These are phyloP conservation scores for Coilia nasus DNA, from an alignment of 2,797 vertebrate species.

Conservation along the genomic window DNA sequence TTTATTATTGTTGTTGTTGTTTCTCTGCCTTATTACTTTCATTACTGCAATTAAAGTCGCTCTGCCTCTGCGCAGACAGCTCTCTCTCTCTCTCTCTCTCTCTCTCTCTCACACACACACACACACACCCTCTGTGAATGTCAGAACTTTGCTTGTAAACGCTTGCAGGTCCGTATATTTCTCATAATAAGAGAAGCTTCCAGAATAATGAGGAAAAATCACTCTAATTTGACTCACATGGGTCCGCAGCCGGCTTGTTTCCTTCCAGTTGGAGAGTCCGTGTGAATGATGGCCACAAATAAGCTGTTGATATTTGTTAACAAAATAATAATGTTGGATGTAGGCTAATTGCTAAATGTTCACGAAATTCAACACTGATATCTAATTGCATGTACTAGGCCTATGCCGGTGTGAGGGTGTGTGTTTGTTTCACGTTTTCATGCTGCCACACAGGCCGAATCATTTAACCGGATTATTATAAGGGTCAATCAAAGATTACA, in stretches of 20 bases:
- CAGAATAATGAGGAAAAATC: slow-evolving; percentile 51
- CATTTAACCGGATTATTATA: slow-evolving; percentile 50
- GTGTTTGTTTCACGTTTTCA: not conserved
- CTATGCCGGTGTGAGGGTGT: too few species aligned
- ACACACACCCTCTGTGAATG: not conserved
- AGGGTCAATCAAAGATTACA: slow-evolving; percentile 44
- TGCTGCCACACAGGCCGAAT: slow-evolving; percentile 35
- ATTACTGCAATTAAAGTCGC: slow-evolving; percentile 78
- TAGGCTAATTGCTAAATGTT: not conserved
- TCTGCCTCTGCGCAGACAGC: slow-evolving; percentile 1
- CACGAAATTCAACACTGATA: not conserved
- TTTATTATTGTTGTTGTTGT: slow-evolving; percentile 83
- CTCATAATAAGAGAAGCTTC: slow-evolving; percentile 44
- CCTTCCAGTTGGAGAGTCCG: not conserved
- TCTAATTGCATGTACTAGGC: not conserved
- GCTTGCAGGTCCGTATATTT: slow-evolving; percentile 38
- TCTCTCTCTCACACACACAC: not conserved
- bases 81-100: slow-evolving; percentile 85
- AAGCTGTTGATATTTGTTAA: slow-evolving; percentile 35
- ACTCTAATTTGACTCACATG: slow-evolving; percentile 49
- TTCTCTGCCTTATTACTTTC: slow-evolving; percentile 82
- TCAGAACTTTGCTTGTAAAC: slow-evolving; percentile 17
- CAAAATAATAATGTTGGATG: not conserved
- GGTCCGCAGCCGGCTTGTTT: slow-evolving; percentile 44
- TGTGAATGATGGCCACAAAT: slow-evolving; percentile 44